phyloP scores from a whole-genome alignment of 2,888 invertebrate species.

The Lithophane semibrunnea region DNA sequence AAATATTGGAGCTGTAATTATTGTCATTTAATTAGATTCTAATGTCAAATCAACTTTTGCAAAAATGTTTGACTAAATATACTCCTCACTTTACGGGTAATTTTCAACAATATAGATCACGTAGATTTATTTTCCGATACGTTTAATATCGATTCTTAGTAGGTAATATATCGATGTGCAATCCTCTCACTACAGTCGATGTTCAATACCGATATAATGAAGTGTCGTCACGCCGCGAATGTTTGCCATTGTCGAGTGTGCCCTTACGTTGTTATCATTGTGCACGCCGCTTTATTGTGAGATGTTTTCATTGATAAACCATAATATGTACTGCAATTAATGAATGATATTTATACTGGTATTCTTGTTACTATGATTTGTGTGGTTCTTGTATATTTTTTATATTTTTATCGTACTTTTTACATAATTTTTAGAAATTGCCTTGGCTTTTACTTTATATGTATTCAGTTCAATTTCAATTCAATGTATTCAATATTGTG shows the following conservation, averaged over 20 bases:
- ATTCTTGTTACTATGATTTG: constrained; percentile 1
- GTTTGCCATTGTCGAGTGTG: constrained; percentile 72
- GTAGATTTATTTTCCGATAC: background rate
- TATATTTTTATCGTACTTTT: background rate
- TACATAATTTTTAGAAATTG: no score
- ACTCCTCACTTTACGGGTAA: background rate
- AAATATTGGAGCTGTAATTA: background rate
- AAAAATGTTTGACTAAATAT: no score
- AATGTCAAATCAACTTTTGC: no score
- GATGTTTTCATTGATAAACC: constrained; percentile 61
- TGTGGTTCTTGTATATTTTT: background rate
- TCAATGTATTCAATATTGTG: no score
- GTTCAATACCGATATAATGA: constrained; percentile 86
- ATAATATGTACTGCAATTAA: constrained; percentile 58
- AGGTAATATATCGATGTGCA: constrained; percentile 38
- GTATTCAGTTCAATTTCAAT: no score
- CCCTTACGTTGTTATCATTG: constrained; percentile 65
- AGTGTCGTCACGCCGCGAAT: constrained; percentile 85
- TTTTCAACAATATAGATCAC: background rate
- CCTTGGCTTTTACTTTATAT: no score
- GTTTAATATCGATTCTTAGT: background rate
- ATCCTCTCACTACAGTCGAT: constrained; percentile 72
- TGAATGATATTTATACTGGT: constrained; percentile 49
- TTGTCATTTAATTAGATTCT: background rate
- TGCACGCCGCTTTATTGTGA: constrained; percentile 68